Evolutionary conservation across 1,140 invertebrate genomes (phyloP).

Genomic region (Hypsibius dujardini): DNA sequence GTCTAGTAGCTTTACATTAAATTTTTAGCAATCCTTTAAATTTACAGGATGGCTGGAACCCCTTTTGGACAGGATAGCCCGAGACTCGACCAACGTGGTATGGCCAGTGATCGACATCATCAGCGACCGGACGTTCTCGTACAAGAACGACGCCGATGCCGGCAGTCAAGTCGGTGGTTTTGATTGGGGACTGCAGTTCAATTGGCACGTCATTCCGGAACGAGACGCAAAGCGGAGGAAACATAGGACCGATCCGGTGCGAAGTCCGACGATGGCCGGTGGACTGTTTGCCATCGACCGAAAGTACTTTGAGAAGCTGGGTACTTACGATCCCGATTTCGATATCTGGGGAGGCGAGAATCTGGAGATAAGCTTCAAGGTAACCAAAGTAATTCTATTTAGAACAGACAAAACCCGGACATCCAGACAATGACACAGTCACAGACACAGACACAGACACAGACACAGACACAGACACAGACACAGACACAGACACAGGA

Average conservation of each 20-base stretch:
- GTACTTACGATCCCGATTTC: slow-evolving; percentile 92
- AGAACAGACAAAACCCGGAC: no score
- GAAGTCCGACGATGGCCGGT: slow-evolving; percentile 85
- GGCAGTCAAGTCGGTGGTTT: slow-evolving; percentile 56
- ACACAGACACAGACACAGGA: no score
- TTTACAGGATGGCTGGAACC: slow-evolving; percentile 73
- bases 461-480: no score
- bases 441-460: no score
- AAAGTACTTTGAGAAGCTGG: slow-evolving; percentile 75
- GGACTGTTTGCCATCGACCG: slow-evolving; percentile 83
- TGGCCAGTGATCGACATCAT: slow-evolving; percentile 94
- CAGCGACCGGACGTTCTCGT: slow-evolving; percentile 93
- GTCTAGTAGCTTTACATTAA: no score
- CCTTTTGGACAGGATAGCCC: slow-evolving; percentile 66
- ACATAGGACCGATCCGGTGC: slow-evolving; percentile 46
- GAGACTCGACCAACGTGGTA: slow-evolving; percentile 68
- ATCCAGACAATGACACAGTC: no score
- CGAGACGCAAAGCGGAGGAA: slow-evolving; percentile 56
- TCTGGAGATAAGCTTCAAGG: slow-evolving; percentile 41
- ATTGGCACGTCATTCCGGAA: slow-evolving; percentile 83
- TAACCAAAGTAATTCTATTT: slow-evolving; percentile 24
- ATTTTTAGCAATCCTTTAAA: no score
- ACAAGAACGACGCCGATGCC: slow-evolving; percentile 67
- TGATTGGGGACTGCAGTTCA: slow-evolving; percentile 89
- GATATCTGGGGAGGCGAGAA: slow-evolving; percentile 87